A percentile compares a stretch with the other conserved stretches of the same genome.
Conservation (phyloP, 2,113 vertebrate species). For the Hystrix cristata region DNA sequence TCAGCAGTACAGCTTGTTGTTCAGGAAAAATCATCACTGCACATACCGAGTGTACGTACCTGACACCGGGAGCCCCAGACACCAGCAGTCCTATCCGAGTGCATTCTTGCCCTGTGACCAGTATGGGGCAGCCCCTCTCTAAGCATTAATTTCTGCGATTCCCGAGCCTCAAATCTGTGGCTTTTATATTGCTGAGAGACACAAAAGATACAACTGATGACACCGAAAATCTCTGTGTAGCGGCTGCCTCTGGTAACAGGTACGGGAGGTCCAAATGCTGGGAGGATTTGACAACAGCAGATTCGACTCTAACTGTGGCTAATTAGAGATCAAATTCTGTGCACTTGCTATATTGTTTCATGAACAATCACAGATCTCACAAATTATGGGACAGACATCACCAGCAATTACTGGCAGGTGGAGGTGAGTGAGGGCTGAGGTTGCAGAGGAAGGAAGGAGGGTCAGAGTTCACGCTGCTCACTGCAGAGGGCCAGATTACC, state of each 20-base stretch:
- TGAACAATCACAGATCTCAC: background rate
- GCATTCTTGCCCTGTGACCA: background rate
- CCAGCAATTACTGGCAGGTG: background rate
- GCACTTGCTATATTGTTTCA: background rate
- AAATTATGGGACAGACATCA: background rate
- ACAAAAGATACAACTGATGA: background rate
- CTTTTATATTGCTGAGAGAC: background rate
- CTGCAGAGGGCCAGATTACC: slow-evolving; percentile 33
- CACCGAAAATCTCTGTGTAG: background rate
- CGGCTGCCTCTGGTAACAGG: background rate
- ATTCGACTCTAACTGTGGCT: background rate
- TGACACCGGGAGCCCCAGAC: slow-evolving; percentile 61
- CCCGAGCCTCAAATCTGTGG: slow-evolving; percentile 44
- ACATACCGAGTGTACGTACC: slow-evolving; percentile 57
- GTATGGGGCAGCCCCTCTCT: background rate
- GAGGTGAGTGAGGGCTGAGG: background rate
- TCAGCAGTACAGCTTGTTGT: slow-evolving; percentile 70
- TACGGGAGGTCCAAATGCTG: accelerated
- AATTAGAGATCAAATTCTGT: accelerated
- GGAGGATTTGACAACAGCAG: background rate
- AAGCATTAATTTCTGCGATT: background rate
- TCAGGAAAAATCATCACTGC: slow-evolving; percentile 70
- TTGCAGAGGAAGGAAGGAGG: background rate
- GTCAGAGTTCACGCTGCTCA: slow-evolving; percentile 56
- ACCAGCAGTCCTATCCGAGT: slow-evolving; percentile 61